Evolutionary conservation across 2,797 vertebrate species (phyloP).

Genomic region (Manis javanica): DNA sequence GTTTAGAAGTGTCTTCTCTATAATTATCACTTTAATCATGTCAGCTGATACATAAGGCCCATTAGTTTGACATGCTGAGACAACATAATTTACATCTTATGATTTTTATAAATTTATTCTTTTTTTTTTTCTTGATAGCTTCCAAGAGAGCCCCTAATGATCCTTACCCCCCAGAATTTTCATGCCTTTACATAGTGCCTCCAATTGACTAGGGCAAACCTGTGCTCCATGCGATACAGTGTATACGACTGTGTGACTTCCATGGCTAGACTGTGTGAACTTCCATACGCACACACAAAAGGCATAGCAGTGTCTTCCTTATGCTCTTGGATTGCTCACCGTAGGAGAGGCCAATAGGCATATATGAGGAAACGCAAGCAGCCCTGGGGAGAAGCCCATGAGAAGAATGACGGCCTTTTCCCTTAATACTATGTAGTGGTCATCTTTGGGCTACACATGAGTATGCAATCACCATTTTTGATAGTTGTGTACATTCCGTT

Average conservation of each 20-base stretch:
- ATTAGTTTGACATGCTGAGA: not conserved
- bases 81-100: not conserved
- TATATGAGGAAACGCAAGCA: not conserved
- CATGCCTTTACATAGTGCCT: not conserved
- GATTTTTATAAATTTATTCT: not conserved
- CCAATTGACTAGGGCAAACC: not conserved
- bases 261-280: not conserved
- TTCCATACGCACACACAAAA: not conserved
- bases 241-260: not conserved
- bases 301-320: not conserved
- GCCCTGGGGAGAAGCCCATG: not conserved
- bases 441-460: not conserved
- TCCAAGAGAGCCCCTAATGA: not conserved
- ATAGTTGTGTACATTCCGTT: not conserved
- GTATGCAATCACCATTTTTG: not conserved
- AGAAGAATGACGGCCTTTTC: not conserved
- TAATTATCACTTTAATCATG: constrained; percentile 2
- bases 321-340: not conserved
- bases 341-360: not conserved
- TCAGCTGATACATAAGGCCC: not conserved
- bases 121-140: not conserved
- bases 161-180: not conserved
- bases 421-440: not conserved
- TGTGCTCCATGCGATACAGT: not conserved
- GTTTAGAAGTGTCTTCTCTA: not conserved